Conservation (phyloP, 2,888 invertebrate species). For the Drosophila lutescens region DNA sequence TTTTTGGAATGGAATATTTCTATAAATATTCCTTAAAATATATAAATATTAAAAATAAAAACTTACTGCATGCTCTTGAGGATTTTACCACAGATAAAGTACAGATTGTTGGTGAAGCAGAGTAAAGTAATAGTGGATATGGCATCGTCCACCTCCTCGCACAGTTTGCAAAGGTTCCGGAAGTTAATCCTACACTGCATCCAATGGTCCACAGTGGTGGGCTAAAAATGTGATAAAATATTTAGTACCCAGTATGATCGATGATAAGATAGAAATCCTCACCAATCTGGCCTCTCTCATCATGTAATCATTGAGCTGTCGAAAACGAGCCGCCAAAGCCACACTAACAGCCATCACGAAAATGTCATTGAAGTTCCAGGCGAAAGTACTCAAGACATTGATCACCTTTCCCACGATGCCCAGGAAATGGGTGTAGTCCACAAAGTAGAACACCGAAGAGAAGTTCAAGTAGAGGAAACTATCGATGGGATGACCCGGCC, state of each 20-base stretch:
- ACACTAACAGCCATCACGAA: conserved; percentile 89
- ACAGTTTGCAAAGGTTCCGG: conserved; percentile 85
- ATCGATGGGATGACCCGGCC: conserved; percentile 73
- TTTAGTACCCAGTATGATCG: neutral
- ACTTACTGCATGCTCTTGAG: conserved; percentile 85
- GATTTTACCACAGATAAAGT: conserved; percentile 86
- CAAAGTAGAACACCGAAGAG: conserved; percentile 70
- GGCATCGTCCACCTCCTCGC: conserved; percentile 85
- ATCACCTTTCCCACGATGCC: conserved; percentile 82
- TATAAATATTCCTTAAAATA: neutral
- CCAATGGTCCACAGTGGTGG: conserved; percentile 84
- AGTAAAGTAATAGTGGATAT: conserved; percentile 85
- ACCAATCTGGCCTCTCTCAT: conserved; percentile 84
- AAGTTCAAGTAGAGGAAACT: conserved; percentile 76
- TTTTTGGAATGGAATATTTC: no score
- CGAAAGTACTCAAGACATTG: conserved; percentile 87
- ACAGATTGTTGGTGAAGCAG: conserved; percentile 86
- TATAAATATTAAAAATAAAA: neutral
- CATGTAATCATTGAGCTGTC: conserved; percentile 86
- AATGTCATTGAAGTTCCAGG: conserved; percentile 91
- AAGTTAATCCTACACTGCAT: conserved; percentile 85
- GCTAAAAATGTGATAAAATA: conserved; percentile 48
- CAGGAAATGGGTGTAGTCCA: conserved; percentile 65
- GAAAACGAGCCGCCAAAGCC: conserved; percentile 88
- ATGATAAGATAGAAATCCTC: neutral